phyloP scores from a whole-genome alignment of 2,113 vertebrate genomes.

The Stercorarius parasiticus region DNA sequence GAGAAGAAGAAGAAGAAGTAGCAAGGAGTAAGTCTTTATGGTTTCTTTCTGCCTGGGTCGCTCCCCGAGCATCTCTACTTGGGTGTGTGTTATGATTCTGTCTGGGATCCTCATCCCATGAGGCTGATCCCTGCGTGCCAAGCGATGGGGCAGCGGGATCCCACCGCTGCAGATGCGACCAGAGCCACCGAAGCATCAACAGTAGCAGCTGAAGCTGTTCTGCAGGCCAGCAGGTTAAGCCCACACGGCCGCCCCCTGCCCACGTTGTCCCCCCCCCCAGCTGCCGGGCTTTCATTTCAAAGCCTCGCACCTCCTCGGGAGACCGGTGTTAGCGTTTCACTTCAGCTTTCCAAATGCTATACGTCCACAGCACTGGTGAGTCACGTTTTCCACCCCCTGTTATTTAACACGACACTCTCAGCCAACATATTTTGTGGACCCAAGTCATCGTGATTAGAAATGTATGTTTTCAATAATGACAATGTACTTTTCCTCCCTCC shows the following conservation, averaged over 20 bases:
- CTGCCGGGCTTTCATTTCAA: not conserved
- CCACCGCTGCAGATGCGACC: not conserved
- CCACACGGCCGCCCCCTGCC: not conserved
- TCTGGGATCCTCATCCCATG: not conserved
- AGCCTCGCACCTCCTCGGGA: not conserved
- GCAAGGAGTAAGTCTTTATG: not conserved
- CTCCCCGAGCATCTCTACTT: not conserved
- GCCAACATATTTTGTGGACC: constrained; percentile 17
- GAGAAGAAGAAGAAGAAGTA: not conserved
- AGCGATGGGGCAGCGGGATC: not conserved
- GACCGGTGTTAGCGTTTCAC: not conserved
- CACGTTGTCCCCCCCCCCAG: rapidly evolving
- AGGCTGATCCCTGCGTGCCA: rapidly evolving
- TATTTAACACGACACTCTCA: not conserved
- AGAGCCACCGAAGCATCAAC: not conserved
- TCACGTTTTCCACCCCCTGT: constrained; percentile 52
- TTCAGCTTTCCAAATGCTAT: not conserved
- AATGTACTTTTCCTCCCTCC: not conserved
- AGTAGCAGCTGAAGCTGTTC: not conserved
- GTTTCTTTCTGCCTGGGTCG: rapidly evolving
- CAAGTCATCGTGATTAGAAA: not conserved
- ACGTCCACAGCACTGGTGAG: not conserved
- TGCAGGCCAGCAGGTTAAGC: not conserved
- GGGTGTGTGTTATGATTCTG: no score
- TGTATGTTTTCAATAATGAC: constrained; percentile 23